Evolutionary conservation across 2,797 vertebrate genomes (phyloP).

Genomic region (Moxostoma hubbsi): DNA sequence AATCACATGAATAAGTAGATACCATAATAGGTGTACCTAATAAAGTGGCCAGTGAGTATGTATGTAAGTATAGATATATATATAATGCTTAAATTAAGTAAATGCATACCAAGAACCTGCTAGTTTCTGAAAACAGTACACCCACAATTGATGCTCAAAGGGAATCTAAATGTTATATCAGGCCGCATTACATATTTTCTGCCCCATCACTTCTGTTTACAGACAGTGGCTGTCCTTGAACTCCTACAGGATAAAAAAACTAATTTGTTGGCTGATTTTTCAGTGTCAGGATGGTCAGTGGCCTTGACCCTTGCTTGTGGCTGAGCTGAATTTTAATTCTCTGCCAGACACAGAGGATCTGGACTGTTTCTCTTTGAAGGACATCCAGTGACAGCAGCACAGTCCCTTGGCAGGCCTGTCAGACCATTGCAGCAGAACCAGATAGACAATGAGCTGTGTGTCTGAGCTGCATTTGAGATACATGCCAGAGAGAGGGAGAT

Average conservation of each 20-base stretch:
- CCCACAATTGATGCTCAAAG: background rate
- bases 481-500: conserved; percentile 16
- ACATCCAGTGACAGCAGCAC: conserved; percentile 60
- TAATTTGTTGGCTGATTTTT: conserved; percentile 74
- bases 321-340: conserved; percentile 73
- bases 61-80: too few relatives aligned
- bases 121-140: background rate
- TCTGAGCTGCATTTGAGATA: conserved; percentile 38
- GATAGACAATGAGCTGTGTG: conserved; percentile 55
- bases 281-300: conserved; percentile 60
- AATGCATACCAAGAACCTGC: background rate
- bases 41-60: too few relatives aligned
- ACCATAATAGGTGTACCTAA: too few relatives aligned
- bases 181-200: background rate
- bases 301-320: conserved; percentile 56
- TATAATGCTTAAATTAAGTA: background rate
- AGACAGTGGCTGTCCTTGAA: conserved; percentile 69
- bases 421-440: conserved; percentile 46
- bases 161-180: background rate
- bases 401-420: conserved; percentile 53
- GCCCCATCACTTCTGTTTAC: conserved; percentile 27
- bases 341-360: conserved; percentile 41
- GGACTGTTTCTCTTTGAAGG: conserved; percentile 63
- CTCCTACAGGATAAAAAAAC: conserved; percentile 67
- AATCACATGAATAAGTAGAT: too few relatives aligned